Conservation (phyloP, 1,140 invertebrate genomes). For the Rhopalosiphum maidis region DNA sequence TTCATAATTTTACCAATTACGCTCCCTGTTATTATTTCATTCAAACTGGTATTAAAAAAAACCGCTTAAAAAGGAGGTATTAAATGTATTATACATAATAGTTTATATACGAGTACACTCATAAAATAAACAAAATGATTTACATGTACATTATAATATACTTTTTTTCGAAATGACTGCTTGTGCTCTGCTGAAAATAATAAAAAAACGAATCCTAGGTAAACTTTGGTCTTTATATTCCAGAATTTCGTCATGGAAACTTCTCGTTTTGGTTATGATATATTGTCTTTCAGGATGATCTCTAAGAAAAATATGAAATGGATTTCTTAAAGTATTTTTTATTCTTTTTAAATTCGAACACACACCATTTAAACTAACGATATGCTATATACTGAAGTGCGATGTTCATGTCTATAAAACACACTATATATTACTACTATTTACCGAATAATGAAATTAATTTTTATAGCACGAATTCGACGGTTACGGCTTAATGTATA, state of each 20-base stretch:
- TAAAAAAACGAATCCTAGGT: neutral
- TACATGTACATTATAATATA: neutral
- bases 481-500: neutral
- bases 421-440: neutral
- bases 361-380: neutral
- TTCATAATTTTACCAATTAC: neutral
- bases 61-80: neutral
- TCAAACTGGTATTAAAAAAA: neutral
- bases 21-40: neutral
- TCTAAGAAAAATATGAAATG: neutral
- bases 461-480: neutral
- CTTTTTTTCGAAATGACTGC: neutral
- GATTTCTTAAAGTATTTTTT: neutral
- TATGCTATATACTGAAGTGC: neutral
- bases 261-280: neutral
- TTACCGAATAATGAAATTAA: neutral
- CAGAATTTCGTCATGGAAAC: neutral
- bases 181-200: neutral
- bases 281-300: neutral
- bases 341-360: neutral
- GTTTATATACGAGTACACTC: neutral
- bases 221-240: neutral
- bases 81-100: neutral
- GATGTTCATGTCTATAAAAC: neutral
- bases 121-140: slow-evolving; percentile 8